Conservation (phyloP, 2,113 vertebrate species). For the Carollia perspicillata region DNA sequence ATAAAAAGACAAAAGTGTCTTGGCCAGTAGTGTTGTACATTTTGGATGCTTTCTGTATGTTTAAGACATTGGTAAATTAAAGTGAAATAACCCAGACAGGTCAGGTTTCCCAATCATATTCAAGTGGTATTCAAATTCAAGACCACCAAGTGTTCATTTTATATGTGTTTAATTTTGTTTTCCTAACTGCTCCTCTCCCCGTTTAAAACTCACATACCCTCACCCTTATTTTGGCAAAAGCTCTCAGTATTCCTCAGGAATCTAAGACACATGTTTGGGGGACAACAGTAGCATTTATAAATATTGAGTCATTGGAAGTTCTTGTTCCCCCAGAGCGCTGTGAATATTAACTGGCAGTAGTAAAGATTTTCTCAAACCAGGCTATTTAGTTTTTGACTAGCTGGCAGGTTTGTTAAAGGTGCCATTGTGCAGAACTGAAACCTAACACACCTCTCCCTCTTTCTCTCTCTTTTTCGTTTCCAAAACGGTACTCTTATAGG, state of each 20-base stretch:
- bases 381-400: slow-evolving; percentile 61
- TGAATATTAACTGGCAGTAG: slow-evolving; percentile 57
- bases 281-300: slow-evolving; percentile 72
- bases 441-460: background rate
- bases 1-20: background rate
- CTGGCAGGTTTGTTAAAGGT: slow-evolving; percentile 70
- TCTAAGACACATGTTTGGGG: background rate
- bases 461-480: background rate
- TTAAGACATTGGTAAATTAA: background rate
- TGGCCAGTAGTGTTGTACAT: background rate
- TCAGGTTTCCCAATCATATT: background rate
- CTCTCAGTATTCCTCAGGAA: background rate
- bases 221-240: background rate
- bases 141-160: slow-evolving; percentile 20
- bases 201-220: background rate
- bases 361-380: slow-evolving; percentile 54
- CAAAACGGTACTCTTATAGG: slow-evolving; percentile 19
- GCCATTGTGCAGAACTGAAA: slow-evolving; percentile 30
- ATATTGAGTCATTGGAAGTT: slow-evolving; percentile 17
- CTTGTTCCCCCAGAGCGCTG: slow-evolving; percentile 54
- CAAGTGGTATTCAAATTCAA: background rate
- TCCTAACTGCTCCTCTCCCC: background rate
- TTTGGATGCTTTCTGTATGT: background rate
- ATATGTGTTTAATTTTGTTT: slow-evolving; percentile 34
- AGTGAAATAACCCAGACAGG: slow-evolving; percentile 17